These are phyloP conservation scores for Euthynnus affinis DNA, from an alignment of 2,797 vertebrate species.

Conservation along the genomic window DNA sequence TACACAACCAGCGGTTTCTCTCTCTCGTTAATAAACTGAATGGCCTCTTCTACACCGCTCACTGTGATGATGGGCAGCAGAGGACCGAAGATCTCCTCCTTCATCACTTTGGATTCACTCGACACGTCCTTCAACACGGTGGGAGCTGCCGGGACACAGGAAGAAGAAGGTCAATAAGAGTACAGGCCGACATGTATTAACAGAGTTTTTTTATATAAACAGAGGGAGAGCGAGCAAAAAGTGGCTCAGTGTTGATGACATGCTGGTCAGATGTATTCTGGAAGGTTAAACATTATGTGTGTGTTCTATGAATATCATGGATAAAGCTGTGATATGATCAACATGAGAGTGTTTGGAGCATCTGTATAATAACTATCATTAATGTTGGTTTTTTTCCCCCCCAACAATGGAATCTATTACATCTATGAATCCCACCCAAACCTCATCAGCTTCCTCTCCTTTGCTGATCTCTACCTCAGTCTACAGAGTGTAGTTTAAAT, in stretches of 20 bases:
- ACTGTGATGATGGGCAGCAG: conserved; percentile 89
- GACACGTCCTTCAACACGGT: conserved; percentile 92
- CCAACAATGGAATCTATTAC: too few relatives aligned
- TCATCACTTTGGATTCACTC: conserved; percentile 88
- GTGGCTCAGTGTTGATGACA: not conserved
- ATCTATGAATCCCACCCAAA: too few relatives aligned
- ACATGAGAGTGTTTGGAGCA: not conserved
- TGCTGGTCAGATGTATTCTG: not conserved
- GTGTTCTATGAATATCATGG: not conserved
- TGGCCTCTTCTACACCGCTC: conserved; percentile 89
- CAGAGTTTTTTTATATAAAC: not conserved
- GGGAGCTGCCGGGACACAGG: conserved; percentile 82
- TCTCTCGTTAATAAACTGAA: conserved; percentile 89
- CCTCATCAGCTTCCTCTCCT: not conserved
- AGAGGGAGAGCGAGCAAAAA: not conserved
- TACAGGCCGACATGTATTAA: not conserved
- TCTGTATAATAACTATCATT: too few relatives aligned
- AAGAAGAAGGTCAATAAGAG: not conserved
- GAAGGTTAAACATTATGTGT: not conserved
- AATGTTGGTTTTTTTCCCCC: too few relatives aligned
- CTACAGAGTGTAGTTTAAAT: not conserved
- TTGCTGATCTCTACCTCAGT: not conserved
- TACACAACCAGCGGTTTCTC: conserved; percentile 96
- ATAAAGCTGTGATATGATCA: not conserved
- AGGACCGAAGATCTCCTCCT: conserved; percentile 96